Evolutionary conservation across 2,888 invertebrate species (phyloP), one percentile per base, ranked within the genome.

Genomic region (Liposcelis brunnea): DNA sequence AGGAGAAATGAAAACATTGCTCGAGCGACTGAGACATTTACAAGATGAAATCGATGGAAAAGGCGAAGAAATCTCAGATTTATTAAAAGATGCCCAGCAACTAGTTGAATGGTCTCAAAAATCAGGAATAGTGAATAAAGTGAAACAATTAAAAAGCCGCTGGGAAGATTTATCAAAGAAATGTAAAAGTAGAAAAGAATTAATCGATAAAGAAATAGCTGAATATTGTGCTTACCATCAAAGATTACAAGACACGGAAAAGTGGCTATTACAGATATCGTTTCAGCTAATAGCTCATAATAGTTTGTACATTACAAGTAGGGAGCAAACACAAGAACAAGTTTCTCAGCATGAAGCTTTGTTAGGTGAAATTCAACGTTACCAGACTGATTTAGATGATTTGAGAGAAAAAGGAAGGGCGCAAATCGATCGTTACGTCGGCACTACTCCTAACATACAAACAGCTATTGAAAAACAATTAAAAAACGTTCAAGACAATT

Each of bases 271-370:
- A 18, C 91, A 93, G 64, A 84, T 89, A 44, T 91, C 91, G 1
- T 91, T 93, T 75, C 86, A 89, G 58, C 69, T 94, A 1, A 93
- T 94, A 91, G 86, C 90, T 0, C 91, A 93, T 59, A 94, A 94
- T 61, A 89, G 91, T 0, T 67, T 93, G 15, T 90, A 90, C 58
- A 91, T 93, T 49, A 81, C 84, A 4, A 90, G 86, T 56, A 75
- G 87, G 47, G 84, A 89, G 54, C 90, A 94, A 61, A 91, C 91
- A 0, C 75, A 84, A 55, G 83, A 89, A 51, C 91, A 93, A 62
- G 73, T 93, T 33, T 78, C 80, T n/a, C 86, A 89, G 57, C 93
- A 94, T 55, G 80, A 84, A 54, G 64, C 72, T 0, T 60, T 85
- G 14, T 60, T 85, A 0, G 70, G 38, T 31, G 66, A 68, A 49